Evolutionary conservation across 2,888 invertebrate genomes (phyloP), one percentile per base, ranked within the genome.

Genomic region (Epinotia ramella): DNA sequence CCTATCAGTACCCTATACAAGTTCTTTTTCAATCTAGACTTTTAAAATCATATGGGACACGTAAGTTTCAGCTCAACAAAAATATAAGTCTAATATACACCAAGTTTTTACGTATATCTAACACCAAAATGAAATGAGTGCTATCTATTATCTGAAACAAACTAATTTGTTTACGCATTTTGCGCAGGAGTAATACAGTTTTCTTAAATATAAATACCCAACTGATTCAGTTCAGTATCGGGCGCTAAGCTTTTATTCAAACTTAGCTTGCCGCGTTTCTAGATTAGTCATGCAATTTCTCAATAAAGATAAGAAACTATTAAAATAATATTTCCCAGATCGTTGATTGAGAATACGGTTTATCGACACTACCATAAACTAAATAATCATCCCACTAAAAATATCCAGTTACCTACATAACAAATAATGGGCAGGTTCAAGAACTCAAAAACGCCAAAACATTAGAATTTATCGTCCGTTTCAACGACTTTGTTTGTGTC

Each of bases 331-430:
- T n/a, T 12, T 18, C 40, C 63, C 4, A 13, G 20, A 59, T 12
- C 24, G 13, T 24, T 57, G 16, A 49, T 49, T 72, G 46, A 18
- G 53, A 63, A 67, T 5, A 53, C 20, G 13, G 33, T 69, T 68
- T 28, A 73, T 63, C 53, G 18, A 9, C 67, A 16, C 18, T 20
- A 53, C 70, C 70, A 56, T 60, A 70, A 60, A 71, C 4, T 66
- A 68, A 73, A 66, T 53, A 60, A 59, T 40, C 4, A 59, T 63
- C 65, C 28, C 24, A 60, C 20, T 49, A 20, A 64, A 71, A n/a
- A 65, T 71, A 64, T 75, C 53, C 40, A 71, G 59, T 70, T 75
- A n/a, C n/a, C n/a, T n/a, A 60, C 60, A 57, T 71, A 69, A 66
- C 40, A 16, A 18, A 33, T 18, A 53, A 53, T n/a, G n/a, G 13